phyloP scores from a whole-genome alignment of 2,113 vertebrate genomes.

The Gopherus flavomarginatus region DNA sequence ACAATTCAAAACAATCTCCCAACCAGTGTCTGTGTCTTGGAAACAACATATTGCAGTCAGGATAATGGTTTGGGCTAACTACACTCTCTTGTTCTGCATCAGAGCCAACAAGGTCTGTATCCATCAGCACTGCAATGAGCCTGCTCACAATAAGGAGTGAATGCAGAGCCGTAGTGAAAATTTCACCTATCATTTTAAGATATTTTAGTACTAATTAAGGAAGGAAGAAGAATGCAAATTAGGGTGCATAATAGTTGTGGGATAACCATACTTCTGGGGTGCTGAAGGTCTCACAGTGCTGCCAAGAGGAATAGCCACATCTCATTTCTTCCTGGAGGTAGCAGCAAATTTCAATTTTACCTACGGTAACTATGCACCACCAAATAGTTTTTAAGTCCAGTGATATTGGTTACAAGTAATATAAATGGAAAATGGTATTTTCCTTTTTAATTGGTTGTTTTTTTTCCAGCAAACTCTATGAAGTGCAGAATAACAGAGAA shows the following conservation, averaged over 20 bases:
- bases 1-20: conserved; percentile 14
- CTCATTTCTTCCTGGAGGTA: background rate
- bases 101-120: background rate
- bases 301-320: background rate
- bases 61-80: conserved; percentile 2
- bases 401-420: background rate
- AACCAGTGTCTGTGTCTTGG: conserved; percentile 12
- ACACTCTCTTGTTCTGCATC: background rate
- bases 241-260: background rate
- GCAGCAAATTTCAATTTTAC: background rate
- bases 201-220: background rate
- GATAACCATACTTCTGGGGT: background rate
- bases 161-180: background rate
- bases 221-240: background rate
- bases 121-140: background rate
- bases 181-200: background rate
- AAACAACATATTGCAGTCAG: conserved; percentile 2
- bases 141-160: background rate
- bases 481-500: background rate
- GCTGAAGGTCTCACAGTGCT: background rate
- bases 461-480: fast-evolving
- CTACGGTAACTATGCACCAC: background rate
- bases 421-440: background rate
- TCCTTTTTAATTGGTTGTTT: background rate
- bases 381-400: background rate